Conservation (phyloP, 1,140 invertebrate species). For the Leptopilina boulardi region DNA sequence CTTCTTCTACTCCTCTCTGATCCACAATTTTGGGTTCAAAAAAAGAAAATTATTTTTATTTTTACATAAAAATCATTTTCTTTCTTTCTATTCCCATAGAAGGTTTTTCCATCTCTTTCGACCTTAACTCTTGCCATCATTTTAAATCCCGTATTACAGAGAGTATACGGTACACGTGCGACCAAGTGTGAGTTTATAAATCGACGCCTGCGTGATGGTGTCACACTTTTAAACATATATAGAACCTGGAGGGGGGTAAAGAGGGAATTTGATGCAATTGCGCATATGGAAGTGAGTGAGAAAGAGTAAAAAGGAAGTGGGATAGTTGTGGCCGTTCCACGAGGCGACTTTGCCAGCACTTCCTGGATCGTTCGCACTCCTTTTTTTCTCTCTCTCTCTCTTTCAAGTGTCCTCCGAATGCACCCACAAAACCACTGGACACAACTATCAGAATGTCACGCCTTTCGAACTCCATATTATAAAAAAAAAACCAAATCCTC, state of each 20-base stretch:
- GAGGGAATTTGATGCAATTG: not conserved
- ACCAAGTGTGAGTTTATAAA: not conserved
- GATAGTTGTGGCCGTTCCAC: slow-evolving; percentile 41
- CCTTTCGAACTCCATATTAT: not conserved
- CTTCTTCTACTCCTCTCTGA: no score
- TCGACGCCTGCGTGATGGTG: not conserved
- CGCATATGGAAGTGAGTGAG: not conserved
- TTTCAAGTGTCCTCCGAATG: not conserved
- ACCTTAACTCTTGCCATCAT: slow-evolving; percentile 28
- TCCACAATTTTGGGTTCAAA: no score
- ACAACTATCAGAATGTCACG: slow-evolving; percentile 38
- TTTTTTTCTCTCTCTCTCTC: not conserved
- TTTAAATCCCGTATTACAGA: slow-evolving; percentile 15
- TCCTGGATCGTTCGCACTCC: slow-evolving; percentile 38
- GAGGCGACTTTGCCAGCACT: slow-evolving; percentile 36
- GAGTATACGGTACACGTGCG: slow-evolving; percentile 31
- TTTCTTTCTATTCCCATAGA: not conserved
- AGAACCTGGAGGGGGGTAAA: not conserved
- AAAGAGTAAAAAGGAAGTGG: slow-evolving; percentile 34
- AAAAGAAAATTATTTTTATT: no score
- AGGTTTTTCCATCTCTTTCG: slow-evolving; percentile 20
- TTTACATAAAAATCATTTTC: slow-evolving; percentile 2
- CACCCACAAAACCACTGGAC: slow-evolving; percentile 34
- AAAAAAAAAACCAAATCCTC: not conserved
- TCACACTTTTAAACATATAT: not conserved